Evolutionary conservation across 2,113 vertebrate species (phyloP), one percentile per base, ranked within the genome.

Genomic region (Pipa parva): DNA sequence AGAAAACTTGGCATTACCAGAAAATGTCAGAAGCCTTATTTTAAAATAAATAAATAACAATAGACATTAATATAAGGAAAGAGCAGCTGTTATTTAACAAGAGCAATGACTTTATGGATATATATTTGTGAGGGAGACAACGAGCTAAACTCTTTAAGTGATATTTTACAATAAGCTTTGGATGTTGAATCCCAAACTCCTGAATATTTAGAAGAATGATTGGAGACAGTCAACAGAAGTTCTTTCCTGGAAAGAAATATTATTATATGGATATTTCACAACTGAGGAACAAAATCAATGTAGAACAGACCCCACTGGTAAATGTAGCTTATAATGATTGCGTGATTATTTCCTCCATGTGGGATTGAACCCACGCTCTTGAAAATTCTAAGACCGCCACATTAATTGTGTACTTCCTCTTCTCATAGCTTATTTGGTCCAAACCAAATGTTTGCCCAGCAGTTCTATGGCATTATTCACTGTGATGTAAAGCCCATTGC

Each of bases 381-480:
- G 33, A 59, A 51, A 36, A 37, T 51, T 59, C 31, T 25, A 51
- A 17, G 15, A 21, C 56, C 17, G 57, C 48, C 65, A 52, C 36
- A 12, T 52, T 69, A 69, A 69, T 69, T 59, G 36, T 42, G 21
- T 18, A 22, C n/a, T 69, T 69, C 65, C 65, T 69, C 31, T 63
- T 22, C 22, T 51, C 48, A 22, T 69, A 39, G 45, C 24, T 68
- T 22, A 33, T 68, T 56, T 69, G 45, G 48, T 60, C 65, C 65
- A 69, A 69, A 52, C 65, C 50, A 29, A 69, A 69, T 60, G 65
- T 69, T 69, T 69, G 65, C 46, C 65, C 65, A 69, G 65, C 56
- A 31, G 15, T 60, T 52, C 26, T 33, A 39, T 59, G 58, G 65
- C 48, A 7, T 69, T 60, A 52, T 39, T 36, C 65, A 42, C 46